phyloP scores from a whole-genome alignment of 2,888 invertebrate genomes.

The Drosophila suboccidentalis region DNA sequence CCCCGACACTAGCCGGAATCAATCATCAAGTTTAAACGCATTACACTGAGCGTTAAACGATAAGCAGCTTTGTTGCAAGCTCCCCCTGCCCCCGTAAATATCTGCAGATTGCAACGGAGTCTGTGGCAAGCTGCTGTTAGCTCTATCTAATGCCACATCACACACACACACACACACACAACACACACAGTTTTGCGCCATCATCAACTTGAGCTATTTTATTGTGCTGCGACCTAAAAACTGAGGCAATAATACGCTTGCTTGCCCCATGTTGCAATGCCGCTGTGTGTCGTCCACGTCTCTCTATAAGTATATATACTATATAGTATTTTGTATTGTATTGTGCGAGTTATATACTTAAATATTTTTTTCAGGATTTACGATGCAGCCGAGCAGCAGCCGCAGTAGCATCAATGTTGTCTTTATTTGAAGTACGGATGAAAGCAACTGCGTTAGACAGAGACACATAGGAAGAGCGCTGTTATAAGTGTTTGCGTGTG shows the following conservation, averaged over 20 bases:
- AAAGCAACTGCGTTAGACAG: constrained; percentile 39
- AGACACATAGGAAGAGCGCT: constrained; percentile 11
- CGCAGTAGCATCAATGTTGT: constrained; percentile 50
- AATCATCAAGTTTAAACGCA: constrained; percentile 79
- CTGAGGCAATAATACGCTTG: constrained; percentile 76
- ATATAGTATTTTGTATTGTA: constrained; percentile 41
- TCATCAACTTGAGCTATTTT: constrained; percentile 74
- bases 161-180: constrained; percentile 18
- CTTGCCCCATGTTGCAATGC: constrained; percentile 58
- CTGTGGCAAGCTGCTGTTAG: constrained; percentile 35
- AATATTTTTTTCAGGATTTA: constrained; percentile 62
- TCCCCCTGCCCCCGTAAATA: not conserved
- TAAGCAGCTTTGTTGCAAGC: constrained; percentile 78
- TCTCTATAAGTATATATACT: constrained; percentile 21
- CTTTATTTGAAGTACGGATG: constrained; percentile 66
- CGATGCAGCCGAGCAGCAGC: too few relatives aligned
- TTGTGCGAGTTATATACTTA: constrained; percentile 42
- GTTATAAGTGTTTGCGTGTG: not conserved
- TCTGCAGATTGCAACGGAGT: constrained; percentile 7
- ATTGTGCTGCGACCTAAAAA: constrained; percentile 67
- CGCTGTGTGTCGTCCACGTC: constrained; percentile 37
- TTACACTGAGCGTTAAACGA: constrained; percentile 77
- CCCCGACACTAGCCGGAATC: constrained; percentile 45
- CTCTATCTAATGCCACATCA: constrained; percentile 52
- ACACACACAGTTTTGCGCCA: constrained; percentile 40